Conservation (phyloP, 2,113 vertebrate genomes). For the Myocastor coypus region DNA sequence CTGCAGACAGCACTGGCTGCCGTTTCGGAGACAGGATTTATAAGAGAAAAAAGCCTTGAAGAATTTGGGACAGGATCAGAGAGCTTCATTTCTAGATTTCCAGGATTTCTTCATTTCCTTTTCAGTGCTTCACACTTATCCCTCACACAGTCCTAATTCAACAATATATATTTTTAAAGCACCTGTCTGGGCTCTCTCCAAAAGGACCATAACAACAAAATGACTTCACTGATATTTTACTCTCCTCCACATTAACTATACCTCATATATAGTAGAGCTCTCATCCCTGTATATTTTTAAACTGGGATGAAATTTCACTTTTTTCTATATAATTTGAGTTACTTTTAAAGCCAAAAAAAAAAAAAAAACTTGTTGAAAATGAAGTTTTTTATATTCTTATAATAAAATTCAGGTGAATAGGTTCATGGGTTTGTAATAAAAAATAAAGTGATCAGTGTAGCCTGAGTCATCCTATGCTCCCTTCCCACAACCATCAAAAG, state of each 20-base stretch:
- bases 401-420: conserved; percentile 16
- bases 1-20: accelerated
- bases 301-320: conserved; percentile 5
- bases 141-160: conserved; percentile 13
- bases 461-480: background rate
- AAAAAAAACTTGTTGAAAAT: conserved; percentile 13
- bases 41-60: background rate
- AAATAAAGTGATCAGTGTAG: background rate
- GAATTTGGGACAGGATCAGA: background rate
- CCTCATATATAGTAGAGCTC: background rate
- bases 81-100: background rate
- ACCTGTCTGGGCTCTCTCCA: background rate
- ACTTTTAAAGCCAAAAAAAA: conserved; percentile 2
- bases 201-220: conserved; percentile 66
- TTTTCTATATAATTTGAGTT: background rate
- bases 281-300: conserved; percentile 48
- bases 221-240: background rate
- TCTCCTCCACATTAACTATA: background rate
- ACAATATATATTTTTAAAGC: conserved; percentile 6
- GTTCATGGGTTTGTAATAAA: background rate
- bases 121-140: conserved; percentile 37
- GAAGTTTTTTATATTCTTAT: background rate
- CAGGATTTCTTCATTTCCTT: background rate
- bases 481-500: background rate
- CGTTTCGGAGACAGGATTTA: background rate